phyloP scores from a whole-genome alignment of 1,140 invertebrate species.

The Charaxes varanes region DNA sequence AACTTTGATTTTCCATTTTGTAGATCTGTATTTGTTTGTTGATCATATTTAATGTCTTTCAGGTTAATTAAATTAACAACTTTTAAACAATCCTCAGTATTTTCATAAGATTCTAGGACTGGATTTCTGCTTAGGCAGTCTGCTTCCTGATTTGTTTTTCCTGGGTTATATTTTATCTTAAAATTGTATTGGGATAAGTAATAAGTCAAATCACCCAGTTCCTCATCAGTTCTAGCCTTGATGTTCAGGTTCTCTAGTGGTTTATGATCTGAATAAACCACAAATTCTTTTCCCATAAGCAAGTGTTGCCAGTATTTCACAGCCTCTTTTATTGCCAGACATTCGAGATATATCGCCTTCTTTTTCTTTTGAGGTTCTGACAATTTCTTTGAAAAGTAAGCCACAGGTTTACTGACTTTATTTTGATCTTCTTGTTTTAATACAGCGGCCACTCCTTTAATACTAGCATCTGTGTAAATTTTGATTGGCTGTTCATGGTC shows the following conservation, averaged over 20 bases:
- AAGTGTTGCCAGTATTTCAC: slow-evolving; percentile 54
- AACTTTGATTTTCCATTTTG: no score
- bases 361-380: background rate
- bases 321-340: slow-evolving; percentile 46
- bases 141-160: slow-evolving; percentile 46
- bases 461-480: background rate
- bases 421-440: background rate
- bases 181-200: slow-evolving; percentile 45
- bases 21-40: no score
- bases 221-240: no score
- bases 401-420: background rate
- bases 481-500: background rate
- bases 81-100: background rate
- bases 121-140: slow-evolving; percentile 49
- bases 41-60: no score
- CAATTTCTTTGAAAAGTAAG: background rate
- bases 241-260: slow-evolving; percentile 50
- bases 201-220: slow-evolving; percentile 46
- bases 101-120: slow-evolving; percentile 31
- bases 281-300: slow-evolving; percentile 47
- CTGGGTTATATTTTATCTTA: slow-evolving; percentile 41
- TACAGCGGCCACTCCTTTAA: background rate
- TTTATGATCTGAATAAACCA: slow-evolving; percentile 53
- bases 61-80: no score
- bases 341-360: background rate